Base-by-base conservation (phyloP, 1,140 invertebrate genomes). In the Caerostris extrusa region DNA sequence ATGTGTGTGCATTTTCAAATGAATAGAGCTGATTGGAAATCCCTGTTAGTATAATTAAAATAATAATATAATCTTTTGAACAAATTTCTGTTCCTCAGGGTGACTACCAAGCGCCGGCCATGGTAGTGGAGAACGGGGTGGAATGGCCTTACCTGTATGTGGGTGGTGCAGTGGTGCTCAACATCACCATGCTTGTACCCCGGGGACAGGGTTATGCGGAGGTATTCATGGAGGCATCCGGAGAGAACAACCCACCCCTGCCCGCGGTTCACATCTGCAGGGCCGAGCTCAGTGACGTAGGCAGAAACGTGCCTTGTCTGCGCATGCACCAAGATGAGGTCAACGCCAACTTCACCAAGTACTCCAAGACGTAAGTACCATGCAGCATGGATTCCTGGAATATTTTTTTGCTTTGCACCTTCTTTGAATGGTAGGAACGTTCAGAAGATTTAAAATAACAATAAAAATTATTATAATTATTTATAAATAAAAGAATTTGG, bases 251-350 rank as follows among this genome's bases (percentile, higher is more conserved):
- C n/a, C 91, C 93, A 34, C 81, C 86, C 19, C 81, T 95, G 53
- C 95, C 95, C 3, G 91, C 92, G 4, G 83, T 95, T 12, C 95
- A 95, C 7, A 94, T 95, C 12, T 95, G 95, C 57, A 71, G 91
- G 50, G 58, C 94, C 3, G 88, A 94, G 53, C 12, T 95, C 1
- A 92, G 86, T 87, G 77, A 94, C 60, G 93, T 95, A 0, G 95
- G 94, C n/a, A 81, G 85, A 50, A 86, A 91, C 10, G 53, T 95
- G 17, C 95, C 95, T n/a, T 95, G 95, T 87, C 57, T 94, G n/a
- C 86, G 91, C 60, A 94, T 95, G 69, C 91, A 94, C 61, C 90
- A 89, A 71, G 94, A 94, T 58, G 90, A 87, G 57, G 93, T 95
- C 1, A 95, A 95, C 58, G 81, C 94, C 12, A 94, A 95, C 14